A percentile compares a stretch with the other conserved stretches of the same genome.
These are phyloP conservation scores for Caenorhabditis sp. DNA, from an alignment of 2,888 invertebrate genomes.

Conservation along the genomic window DNA sequence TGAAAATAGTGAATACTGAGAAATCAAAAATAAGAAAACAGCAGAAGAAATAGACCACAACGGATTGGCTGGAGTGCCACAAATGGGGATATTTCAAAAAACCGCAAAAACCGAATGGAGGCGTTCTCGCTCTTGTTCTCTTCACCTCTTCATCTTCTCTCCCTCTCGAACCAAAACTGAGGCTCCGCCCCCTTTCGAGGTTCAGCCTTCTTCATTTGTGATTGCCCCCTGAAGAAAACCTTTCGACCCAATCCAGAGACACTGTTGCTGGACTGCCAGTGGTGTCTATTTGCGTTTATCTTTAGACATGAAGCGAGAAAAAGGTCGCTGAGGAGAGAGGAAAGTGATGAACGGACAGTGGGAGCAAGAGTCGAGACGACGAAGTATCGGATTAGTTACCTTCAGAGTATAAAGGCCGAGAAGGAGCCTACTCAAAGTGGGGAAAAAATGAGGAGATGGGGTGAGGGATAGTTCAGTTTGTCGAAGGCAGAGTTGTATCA, in stretches of 20 bases:
- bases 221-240: slow-evolving; percentile 7
- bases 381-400: slow-evolving; percentile 48
- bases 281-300: slow-evolving; percentile 33
- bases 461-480: slow-evolving; percentile 56
- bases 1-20: not conserved
- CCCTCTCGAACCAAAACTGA: slow-evolving; percentile 32
- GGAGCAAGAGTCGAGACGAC: slow-evolving; percentile 23
- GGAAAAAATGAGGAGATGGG: slow-evolving; percentile 10
- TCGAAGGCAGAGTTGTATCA: slow-evolving; percentile 56
- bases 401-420: slow-evolving; percentile 27
- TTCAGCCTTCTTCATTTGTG: slow-evolving; percentile 29
- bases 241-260: slow-evolving; percentile 14
- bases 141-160: slow-evolving; percentile 21
- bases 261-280: not conserved
- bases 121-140: slow-evolving; percentile 48
- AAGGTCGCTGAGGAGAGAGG: slow-evolving; percentile 16
- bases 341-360: too few species aligned
- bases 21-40: not conserved
- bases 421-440: not conserved
- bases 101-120: slow-evolving; percentile 36
- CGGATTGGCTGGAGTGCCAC: not conserved
- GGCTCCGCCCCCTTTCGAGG: slow-evolving; percentile 45
- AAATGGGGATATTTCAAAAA: slow-evolving; percentile 43
- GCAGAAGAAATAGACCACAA: not conserved
- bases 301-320: slow-evolving; percentile 51